A percentile compares a stretch with the other conserved stretches of the same genome.
Conservation (phyloP, 2,797 vertebrate species). For the Sternotherus odoratus region DNA sequence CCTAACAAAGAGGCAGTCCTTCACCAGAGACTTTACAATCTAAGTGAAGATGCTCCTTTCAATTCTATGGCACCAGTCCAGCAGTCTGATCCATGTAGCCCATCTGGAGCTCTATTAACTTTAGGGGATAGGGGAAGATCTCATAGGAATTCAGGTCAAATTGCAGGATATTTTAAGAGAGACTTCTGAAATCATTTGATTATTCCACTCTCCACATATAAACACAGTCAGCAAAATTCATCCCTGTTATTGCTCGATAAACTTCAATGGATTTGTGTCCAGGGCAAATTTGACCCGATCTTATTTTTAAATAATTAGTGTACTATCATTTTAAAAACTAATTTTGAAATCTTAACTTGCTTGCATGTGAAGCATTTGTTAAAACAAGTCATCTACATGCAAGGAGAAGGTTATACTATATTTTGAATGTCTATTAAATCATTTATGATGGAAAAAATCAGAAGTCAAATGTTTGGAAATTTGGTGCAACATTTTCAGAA, state of each 20-base stretch:
- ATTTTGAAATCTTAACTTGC: accelerated
- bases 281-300: neutral
- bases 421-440: neutral
- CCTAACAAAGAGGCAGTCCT: neutral
- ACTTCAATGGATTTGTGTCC: neutral
- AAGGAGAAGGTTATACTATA: neutral
- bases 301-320: neutral
- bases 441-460: neutral
- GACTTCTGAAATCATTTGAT: neutral
- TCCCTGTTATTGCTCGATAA: neutral
- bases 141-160: neutral
- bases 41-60: neutral
- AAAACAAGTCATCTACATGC: neutral
- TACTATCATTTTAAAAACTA: neutral
- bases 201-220: neutral
- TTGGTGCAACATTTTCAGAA: neutral
- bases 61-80: neutral
- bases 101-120: accelerated
- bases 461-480: neutral
- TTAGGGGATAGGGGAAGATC: neutral
- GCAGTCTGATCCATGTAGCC: neutral
- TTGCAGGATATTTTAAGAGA: neutral
- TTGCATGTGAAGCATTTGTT: neutral
- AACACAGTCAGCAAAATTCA: neutral
- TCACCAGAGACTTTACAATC: neutral